phyloP scores from a whole-genome alignment of 2,797 vertebrate genomes.

The Nyctibius grandis region DNA sequence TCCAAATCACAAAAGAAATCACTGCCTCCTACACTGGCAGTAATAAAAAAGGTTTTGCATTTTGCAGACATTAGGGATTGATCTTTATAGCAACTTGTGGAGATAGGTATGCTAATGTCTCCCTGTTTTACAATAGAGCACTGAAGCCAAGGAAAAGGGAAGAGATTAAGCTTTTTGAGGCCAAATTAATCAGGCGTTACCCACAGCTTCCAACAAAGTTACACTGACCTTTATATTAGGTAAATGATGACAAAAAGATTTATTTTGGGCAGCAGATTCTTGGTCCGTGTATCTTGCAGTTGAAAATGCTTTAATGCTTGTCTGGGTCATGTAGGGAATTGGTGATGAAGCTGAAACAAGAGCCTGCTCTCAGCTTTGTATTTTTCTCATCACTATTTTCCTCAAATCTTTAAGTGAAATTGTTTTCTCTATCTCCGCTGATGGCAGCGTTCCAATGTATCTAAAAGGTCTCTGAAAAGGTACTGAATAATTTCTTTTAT shows the following conservation, averaged over 20 bases:
- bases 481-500: neutral
- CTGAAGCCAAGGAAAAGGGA: neutral
- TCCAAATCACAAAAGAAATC: constrained; percentile 63
- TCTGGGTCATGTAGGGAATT: neutral
- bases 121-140: constrained; percentile 19
- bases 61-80: constrained; percentile 49
- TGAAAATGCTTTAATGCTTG: neutral
- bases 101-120: constrained; percentile 20
- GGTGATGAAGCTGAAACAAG: neutral
- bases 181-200: neutral
- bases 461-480: neutral
- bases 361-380: neutral
- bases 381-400: neutral
- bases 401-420: neutral
- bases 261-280: neutral
- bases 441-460: neutral
- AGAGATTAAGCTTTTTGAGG: neutral
- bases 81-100: constrained; percentile 20
- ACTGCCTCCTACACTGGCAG: constrained; percentile 54
- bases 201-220: neutral
- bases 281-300: neutral
- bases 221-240: neutral
- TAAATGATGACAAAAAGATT: neutral
- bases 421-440: neutral
- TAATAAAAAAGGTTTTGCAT: constrained; percentile 45